Evolutionary conservation across 2,113 vertebrate species (phyloP), one percentile per base, ranked within the genome.

Genomic region (Noctilio leporinus): DNA sequence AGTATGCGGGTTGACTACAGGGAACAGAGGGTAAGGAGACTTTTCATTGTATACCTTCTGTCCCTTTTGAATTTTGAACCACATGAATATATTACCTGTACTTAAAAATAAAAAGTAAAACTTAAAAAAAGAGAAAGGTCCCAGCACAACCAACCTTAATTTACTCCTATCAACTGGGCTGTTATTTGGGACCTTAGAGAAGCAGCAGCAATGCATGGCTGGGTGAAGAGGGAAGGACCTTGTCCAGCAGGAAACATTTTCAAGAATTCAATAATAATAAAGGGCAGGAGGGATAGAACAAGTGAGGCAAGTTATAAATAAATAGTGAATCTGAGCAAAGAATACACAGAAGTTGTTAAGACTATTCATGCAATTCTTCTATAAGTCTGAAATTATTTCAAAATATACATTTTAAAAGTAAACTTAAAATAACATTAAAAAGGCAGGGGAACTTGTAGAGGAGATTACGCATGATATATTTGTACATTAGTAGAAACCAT

Each of bases 101-200:
- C 59, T 82, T 88, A 87, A 94, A 86, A 94, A 94, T 70, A 78
- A 89, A 76, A 89, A 57, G 43, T 17, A 81, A 93, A 89, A 72
- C 16, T 59, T 65, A 30, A 64, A 93, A 76, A 64, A 70, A 12
- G 59, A 85, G 19, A 88, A 70, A 86, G 33, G 16, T 15, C 5
- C 28, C 7, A 64, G 20, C 69, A 40, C 4, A 86, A 72, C 55
- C 70, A 78, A 73, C 28, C 8, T 64, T 72, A n/a, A 87, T 40
- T 11, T 72, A 55, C 10, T 75, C 30, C 10, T 78, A 35, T 19
- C 10, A 73, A 28, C 49, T 55, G 82, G 40, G 24, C 59, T 14
- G 67, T 73, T 62, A 89, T 47, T n/a, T 81, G 20, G n/a, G 22
- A 30, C 75, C 59, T 67, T 75, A 40, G 51, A 80, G 49, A n/a